These are phyloP conservation scores for Daptonema setosum DNA, from an alignment of 2,888 invertebrate species.

Conservation along the genomic window DNA sequence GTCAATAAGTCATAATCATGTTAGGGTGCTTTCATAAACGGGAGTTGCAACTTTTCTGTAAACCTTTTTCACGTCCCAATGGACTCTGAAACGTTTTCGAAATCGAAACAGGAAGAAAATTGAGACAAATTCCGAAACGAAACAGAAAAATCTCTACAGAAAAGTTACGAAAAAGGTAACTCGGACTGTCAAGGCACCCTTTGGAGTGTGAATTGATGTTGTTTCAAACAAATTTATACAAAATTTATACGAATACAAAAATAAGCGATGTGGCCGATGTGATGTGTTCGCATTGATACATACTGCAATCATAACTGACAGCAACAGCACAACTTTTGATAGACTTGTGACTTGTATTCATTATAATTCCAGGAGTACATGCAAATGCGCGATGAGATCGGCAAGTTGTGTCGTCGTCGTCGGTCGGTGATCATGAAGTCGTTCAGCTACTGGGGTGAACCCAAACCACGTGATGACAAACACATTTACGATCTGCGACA, in stretches of 20 bases:
- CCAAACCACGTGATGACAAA: constrained; percentile 44
- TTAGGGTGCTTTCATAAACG: not conserved
- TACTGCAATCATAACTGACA: not conserved
- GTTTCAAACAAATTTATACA: not conserved
- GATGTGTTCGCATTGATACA: not conserved
- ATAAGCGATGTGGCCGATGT: not conserved
- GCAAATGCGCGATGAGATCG: constrained; percentile 47
- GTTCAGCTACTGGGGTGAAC: constrained; percentile 86
- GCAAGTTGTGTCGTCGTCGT: constrained; percentile 15
- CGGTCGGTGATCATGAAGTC: constrained; percentile 50
- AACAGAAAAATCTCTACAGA: no score
- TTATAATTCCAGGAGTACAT: constrained; percentile 32
- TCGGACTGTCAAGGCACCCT: no score
- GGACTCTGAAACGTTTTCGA: no score
- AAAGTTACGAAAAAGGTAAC: no score
- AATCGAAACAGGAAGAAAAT: no score
- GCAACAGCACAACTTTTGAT: not conserved
- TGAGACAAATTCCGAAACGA: no score
- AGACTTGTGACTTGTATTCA: not conserved
- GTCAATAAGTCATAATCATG: not conserved
- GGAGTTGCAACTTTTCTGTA: no score
- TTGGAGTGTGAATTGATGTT: no score
- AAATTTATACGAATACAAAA: not conserved
- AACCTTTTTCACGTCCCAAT: no score
- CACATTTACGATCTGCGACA: constrained; percentile 84